Base-by-base conservation (phyloP, 2,888 invertebrate species). In the Clusia tigrina region DNA sequence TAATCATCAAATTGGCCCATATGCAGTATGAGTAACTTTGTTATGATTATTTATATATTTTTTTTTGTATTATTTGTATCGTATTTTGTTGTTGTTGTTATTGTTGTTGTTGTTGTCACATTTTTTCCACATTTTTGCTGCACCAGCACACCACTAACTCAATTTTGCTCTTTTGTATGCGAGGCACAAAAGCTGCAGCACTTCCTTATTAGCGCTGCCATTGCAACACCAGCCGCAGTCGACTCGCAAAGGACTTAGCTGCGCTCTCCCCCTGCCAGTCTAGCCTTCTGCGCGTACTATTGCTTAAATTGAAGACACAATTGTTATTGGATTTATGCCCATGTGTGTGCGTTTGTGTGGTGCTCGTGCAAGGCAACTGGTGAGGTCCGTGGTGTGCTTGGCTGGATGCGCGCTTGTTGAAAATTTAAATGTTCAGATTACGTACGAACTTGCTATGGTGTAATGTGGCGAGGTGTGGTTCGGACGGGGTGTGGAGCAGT, bases 121-220 rank as follows among this genome's bases (percentile, higher is more conserved):
- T 32, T 32, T 32, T 32, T 32, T 42, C 42, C 12, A n/a, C 42
- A 42, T n/a, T 42, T 42, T 10, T 42, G 6, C 42, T 42, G 10
- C 42, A n/a, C n/a, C 32, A 15, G 42, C 6, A n/a, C n/a, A n/a
- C n/a, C n/a, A n/a, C n/a, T n/a, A n/a, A n/a, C n/a, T n/a, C n/a
- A n/a, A n/a, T n/a, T n/a, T n/a, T 32, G 32, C 6, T 32, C 32
- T 32, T 32, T 32, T 9, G 32, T 32, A 48, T 48, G 48, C 20
- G 5, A 48, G 48, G 22, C 48, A 22, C 48, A 48, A 48, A 42
- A 48, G 18, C 48, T 48, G 48, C n/a, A n/a, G n/a, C 20, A 48
- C 48, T 48, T 48, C 48, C 48, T 48, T 48, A 48, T 48, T 48
- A 48, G 48, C 48, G 48, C 48, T 20, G 20, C 48, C 42, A 42